These are phyloP conservation scores for Pomatorhinus ruficollis DNA, from an alignment of 2,113 vertebrate genomes.

Conservation along the genomic window DNA sequence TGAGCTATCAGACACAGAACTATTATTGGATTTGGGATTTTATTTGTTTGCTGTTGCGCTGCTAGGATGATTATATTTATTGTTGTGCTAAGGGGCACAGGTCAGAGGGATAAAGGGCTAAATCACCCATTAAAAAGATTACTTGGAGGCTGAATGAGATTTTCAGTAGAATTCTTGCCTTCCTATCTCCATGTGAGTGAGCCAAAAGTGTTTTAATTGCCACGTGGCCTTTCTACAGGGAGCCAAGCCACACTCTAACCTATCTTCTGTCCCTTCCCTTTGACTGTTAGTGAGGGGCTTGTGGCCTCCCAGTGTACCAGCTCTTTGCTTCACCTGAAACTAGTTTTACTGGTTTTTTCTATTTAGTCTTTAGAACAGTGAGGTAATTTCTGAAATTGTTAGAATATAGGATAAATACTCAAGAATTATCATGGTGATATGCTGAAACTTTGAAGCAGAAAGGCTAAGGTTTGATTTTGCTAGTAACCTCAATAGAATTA, in stretches of 20 bases:
- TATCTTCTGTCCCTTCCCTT: neutral
- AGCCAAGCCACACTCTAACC: neutral
- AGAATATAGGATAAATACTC: neutral
- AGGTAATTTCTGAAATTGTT: neutral
- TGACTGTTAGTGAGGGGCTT: neutral
- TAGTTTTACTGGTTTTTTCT: neutral
- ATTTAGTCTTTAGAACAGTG: neutral
- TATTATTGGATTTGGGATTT: neutral
- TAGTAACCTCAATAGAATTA: neutral
- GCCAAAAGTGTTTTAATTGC: neutral
- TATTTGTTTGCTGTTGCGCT: neutral
- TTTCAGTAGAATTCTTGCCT: neutral
- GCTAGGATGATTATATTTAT: neutral
- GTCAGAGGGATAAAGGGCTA: neutral
- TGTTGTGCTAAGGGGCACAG: neutral
- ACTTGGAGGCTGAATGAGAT: neutral
- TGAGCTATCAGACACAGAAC: neutral
- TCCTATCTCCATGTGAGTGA: neutral
- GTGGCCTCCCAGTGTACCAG: neutral
- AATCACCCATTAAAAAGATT: neutral
- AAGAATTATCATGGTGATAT: neutral
- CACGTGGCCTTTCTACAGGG: neutral
- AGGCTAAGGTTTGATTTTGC: neutral
- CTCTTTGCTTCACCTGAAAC: neutral
- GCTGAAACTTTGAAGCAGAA: neutral